A percentile compares a stretch with the other conserved stretches of the same genome.
These are phyloP conservation scores for Rhyzopertha dominica DNA, from an alignment of 1,140 invertebrate genomes.

Conservation along the genomic window DNA sequence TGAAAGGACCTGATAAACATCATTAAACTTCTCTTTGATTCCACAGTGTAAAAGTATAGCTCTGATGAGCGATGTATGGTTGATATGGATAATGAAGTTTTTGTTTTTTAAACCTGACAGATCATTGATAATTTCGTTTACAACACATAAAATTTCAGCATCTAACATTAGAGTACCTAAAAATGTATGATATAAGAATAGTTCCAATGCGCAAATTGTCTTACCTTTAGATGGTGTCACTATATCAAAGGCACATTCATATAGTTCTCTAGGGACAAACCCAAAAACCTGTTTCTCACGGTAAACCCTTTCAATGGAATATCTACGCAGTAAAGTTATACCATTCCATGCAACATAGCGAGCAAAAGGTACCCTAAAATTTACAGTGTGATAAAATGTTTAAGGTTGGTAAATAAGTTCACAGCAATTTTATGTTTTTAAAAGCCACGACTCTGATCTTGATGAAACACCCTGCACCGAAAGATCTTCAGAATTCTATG, in stretches of 20 bases:
- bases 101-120: constrained; percentile 61
- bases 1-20: constrained; percentile 21
- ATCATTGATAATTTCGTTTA: constrained; percentile 71
- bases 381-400: too few species aligned
- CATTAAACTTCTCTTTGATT: constrained; percentile 53
- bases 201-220: constrained; percentile 5
- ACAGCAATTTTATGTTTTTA: too few species aligned
- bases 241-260: constrained; percentile 92
- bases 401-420: too few species aligned
- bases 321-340: constrained; percentile 74
- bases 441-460: too few species aligned
- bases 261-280: constrained; percentile 82
- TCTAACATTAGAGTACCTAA: constrained; percentile 70
- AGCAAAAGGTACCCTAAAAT: constrained; percentile 65
- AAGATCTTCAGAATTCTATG: too few species aligned
- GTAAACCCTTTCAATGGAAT: constrained; percentile 80
- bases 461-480: too few species aligned
- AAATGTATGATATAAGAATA: constrained; percentile 17
- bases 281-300: constrained; percentile 76
- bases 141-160: constrained; percentile 76
- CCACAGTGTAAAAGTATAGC: constrained; percentile 76
- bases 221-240: constrained; percentile 65
- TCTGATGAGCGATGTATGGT: constrained; percentile 75
- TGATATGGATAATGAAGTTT: constrained; percentile 72
- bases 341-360: constrained; percentile 78